Evolutionary conservation across 2,113 vertebrate genomes (phyloP).

Genomic region (Pterocles gutturalis): DNA sequence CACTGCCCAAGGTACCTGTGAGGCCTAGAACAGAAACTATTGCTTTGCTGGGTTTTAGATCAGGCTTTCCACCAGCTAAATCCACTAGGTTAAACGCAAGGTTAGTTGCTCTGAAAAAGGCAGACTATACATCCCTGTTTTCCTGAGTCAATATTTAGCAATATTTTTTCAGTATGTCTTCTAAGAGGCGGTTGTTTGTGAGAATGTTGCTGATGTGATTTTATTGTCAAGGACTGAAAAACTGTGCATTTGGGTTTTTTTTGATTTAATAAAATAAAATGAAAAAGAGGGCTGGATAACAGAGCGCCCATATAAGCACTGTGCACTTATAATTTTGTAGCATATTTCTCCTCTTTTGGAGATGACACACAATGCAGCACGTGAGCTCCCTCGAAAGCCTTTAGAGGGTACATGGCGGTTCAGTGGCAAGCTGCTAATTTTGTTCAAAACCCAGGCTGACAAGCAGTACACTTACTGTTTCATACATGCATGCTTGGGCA

Average conservation of each 20-base stretch:
- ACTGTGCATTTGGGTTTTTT: neutral
- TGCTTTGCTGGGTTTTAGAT: neutral
- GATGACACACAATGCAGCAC: neutral
- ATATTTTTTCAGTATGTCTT: neutral
- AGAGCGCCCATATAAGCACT: neutral
- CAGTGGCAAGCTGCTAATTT: neutral
- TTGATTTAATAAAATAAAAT: neutral
- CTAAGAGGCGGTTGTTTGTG: neutral
- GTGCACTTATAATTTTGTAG: neutral
- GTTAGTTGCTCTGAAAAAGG: neutral
- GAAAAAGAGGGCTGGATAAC: neutral
- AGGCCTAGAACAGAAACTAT: neutral
- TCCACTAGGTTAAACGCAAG: neutral
- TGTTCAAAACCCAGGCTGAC: neutral
- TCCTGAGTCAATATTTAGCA: neutral
- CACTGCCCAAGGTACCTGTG: neutral
- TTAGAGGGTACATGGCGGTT: accelerated
- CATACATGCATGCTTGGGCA: neutral
- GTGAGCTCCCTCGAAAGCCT: accelerated
- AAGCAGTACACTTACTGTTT: neutral
- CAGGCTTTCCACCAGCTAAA: neutral
- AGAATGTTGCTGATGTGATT: neutral
- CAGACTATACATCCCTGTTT: neutral
- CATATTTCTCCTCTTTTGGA: neutral
- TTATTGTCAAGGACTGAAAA: neutral